A percentile compares a stretch with the other conserved stretches of the same genome.
Conservation (phyloP, 2,888 invertebrate species). For the Stenodema calcarata region DNA sequence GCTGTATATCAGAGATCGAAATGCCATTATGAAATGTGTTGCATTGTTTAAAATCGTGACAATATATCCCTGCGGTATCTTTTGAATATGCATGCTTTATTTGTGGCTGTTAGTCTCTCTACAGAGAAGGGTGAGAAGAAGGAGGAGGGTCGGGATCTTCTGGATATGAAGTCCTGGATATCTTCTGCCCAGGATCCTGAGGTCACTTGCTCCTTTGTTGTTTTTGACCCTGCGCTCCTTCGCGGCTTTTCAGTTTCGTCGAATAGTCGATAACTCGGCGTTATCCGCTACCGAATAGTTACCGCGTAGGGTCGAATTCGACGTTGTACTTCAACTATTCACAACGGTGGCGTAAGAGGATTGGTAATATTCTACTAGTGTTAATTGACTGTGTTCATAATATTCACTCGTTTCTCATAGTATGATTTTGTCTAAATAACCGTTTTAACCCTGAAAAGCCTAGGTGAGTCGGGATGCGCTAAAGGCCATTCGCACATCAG, state of each 20-base stretch:
- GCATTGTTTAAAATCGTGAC: slow-evolving; percentile 49
- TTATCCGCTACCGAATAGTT: too few species aligned
- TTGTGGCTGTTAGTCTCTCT: neutral
- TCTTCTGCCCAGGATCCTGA: neutral
- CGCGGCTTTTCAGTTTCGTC: neutral
- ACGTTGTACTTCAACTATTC: too few species aligned
- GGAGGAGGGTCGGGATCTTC: slow-evolving; percentile 4
- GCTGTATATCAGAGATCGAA: slow-evolving; percentile 44
- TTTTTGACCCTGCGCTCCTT: neutral
- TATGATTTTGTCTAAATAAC: too few species aligned
- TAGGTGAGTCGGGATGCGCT: too few species aligned
- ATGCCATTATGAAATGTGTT: slow-evolving; percentile 49
- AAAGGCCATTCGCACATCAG: too few species aligned
- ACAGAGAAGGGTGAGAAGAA: neutral
- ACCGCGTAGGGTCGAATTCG: too few species aligned
- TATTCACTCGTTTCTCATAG: too few species aligned
- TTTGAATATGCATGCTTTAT: slow-evolving; percentile 47
- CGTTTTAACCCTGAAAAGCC: too few species aligned
- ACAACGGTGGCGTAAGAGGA: too few species aligned
- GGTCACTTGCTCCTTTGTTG: slow-evolving; percentile 21
- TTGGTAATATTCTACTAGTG: too few species aligned
- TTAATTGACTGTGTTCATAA: too few species aligned
- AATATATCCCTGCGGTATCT: slow-evolving; percentile 46
- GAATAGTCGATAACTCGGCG: too few species aligned
- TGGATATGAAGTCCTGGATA: neutral